These are phyloP conservation scores for Physella acuta DNA, from an alignment of 1,140 invertebrate species.

Conservation along the genomic window DNA sequence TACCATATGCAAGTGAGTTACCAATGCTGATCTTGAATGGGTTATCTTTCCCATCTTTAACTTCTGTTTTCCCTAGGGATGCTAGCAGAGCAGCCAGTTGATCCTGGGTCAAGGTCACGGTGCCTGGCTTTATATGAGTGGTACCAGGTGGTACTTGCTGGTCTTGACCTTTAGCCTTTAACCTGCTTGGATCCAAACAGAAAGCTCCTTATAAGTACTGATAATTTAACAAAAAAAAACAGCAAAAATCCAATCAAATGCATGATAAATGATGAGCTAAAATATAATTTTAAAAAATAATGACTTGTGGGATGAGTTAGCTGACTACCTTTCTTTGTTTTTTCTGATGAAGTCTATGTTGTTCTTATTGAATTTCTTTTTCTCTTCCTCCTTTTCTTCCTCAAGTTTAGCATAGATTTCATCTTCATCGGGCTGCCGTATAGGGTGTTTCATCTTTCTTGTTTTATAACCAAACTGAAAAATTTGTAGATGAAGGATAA, in stretches of 20 bases:
- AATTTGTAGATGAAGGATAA: neutral
- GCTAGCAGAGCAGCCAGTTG: slow-evolving; percentile 53
- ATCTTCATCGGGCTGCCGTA: slow-evolving; percentile 7
- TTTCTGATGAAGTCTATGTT: slow-evolving; percentile 22
- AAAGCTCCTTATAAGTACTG: neutral
- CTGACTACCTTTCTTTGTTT: slow-evolving; percentile 24
- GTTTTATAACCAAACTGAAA: slow-evolving; percentile 24
- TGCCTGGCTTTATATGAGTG: slow-evolving; percentile 26
- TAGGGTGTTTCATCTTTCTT: slow-evolving; percentile 13
- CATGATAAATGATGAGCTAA: too few relatives aligned
- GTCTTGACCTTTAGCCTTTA: neutral
- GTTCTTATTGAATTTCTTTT: slow-evolving; percentile 22
- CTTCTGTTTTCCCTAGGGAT: slow-evolving; percentile 47
- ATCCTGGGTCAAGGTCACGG: slow-evolving; percentile 55
- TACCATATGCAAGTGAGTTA: slow-evolving; percentile 21
- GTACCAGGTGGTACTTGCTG: neutral
- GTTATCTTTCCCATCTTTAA: slow-evolving; percentile 37
- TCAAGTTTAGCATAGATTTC: neutral
- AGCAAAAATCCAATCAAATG: too few relatives aligned
- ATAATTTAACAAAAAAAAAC: neutral
- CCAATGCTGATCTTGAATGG: slow-evolving; percentile 45
- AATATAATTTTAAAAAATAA: too few relatives aligned
- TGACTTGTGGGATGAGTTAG: too few relatives aligned
- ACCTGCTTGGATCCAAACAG: slow-evolving; percentile 9
- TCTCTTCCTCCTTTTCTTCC: slow-evolving; percentile 10